These are phyloP conservation scores for Ctenochaetus hawaiiensis DNA, from an alignment of 2,797 vertebrate species.

Conservation along the genomic window DNA sequence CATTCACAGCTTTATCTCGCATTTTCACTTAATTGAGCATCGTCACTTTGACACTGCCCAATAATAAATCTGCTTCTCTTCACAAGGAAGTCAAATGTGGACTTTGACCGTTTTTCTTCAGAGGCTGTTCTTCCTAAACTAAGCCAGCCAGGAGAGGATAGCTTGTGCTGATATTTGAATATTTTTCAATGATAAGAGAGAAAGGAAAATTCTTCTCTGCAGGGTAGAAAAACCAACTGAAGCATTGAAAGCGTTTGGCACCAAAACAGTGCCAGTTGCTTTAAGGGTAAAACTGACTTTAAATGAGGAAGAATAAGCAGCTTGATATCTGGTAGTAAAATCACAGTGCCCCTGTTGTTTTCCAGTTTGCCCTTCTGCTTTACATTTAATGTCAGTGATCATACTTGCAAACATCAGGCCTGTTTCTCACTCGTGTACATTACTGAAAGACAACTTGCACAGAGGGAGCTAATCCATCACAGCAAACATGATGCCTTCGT, in stretches of 20 bases:
- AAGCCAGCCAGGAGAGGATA: constrained; percentile 15
- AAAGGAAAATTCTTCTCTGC: constrained; percentile 6
- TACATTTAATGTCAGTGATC: neutral
- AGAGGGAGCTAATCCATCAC: constrained; percentile 32
- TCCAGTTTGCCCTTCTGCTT: neutral
- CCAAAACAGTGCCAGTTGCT: constrained; percentile 22
- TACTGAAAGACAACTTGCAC: constrained; percentile 21
- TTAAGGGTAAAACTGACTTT: constrained; percentile 22
- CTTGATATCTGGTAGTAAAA: constrained; percentile 18
- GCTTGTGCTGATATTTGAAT: constrained; percentile 34
- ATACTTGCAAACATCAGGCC: constrained; percentile 15
- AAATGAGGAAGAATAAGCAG: constrained; percentile 33
- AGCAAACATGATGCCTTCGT: constrained; percentile 13
- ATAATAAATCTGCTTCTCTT: constrained; percentile 20
- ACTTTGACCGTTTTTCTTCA: constrained; percentile 14
- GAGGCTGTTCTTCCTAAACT: constrained; percentile 7
- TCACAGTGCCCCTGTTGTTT: neutral
- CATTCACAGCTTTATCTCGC: constrained; percentile 63
- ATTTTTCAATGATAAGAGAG: constrained; percentile 25
- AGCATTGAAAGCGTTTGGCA: constrained; percentile 33
- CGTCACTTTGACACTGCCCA: constrained; percentile 47
- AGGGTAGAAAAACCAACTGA: constrained; percentile 25
- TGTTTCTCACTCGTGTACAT: neutral
- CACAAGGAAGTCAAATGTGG: constrained; percentile 21
- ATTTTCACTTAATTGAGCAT: constrained; percentile 69